Conservation (phyloP, 2,113 vertebrate genomes). For the Atrichornis clamosus region DNA sequence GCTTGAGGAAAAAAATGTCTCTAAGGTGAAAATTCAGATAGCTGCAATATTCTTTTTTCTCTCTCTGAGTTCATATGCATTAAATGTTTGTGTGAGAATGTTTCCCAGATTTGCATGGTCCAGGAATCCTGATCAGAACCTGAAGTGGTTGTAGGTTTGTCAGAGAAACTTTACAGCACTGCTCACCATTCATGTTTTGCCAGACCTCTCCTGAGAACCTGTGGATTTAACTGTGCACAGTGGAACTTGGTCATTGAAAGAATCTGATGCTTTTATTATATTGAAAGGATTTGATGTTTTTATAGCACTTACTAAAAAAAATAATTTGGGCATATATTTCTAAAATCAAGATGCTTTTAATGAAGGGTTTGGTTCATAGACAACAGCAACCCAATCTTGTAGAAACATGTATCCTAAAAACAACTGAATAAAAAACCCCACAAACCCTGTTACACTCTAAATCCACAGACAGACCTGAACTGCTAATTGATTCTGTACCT, state of each 20-base stretch:
- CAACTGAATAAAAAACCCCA: neutral
- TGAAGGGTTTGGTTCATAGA: neutral
- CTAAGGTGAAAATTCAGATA: neutral
- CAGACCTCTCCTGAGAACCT: conserved; percentile 70
- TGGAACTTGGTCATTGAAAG: neutral
- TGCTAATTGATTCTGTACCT: conserved; percentile 67
- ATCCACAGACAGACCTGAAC: conserved; percentile 74
- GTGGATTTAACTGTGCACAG: conserved; percentile 80
- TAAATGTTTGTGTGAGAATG: conserved; percentile 33
- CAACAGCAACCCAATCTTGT: neutral
- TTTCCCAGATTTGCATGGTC: conserved; percentile 26
- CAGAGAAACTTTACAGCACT: conserved; percentile 73
- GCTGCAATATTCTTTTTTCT: neutral
- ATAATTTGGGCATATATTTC: neutral
- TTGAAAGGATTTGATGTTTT: conserved; percentile 3
- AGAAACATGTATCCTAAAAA: conserved; percentile 1
- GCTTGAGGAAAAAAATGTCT: neutral
- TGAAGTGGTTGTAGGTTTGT: conserved; percentile 33
- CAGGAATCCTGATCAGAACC: conserved; percentile 17
- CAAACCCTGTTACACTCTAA: conserved; percentile 72
- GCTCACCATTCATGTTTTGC: conserved; percentile 77
- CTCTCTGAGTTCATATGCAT: conserved; percentile 25
- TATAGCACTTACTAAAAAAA: neutral
- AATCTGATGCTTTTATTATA: neutral
- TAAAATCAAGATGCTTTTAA: conserved; percentile 30